These are phyloP conservation scores for Thecophora atra DNA, from an alignment of 2,888 invertebrate species.

Conservation along the genomic window DNA sequence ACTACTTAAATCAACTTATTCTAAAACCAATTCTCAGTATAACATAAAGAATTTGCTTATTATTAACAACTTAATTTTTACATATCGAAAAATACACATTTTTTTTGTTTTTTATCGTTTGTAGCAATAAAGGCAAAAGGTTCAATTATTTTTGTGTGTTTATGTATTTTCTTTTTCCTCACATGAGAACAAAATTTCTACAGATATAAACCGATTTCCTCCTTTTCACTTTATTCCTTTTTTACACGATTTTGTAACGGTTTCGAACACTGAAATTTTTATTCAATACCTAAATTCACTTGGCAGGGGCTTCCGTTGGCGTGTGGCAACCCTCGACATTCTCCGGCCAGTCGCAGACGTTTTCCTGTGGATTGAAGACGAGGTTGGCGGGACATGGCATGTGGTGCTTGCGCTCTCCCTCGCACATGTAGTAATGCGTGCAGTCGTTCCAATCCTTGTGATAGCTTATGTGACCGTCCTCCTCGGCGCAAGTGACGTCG, in stretches of 20 bases:
- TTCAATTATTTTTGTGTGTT: neutral
- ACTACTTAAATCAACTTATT: neutral
- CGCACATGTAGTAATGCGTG: constrained; percentile 96
- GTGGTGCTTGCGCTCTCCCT: constrained; percentile 93
- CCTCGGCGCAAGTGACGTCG: constrained; percentile 89
- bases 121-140: neutral
- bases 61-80: constrained; percentile 19
- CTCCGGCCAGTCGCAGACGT: constrained; percentile 96
- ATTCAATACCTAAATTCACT: constrained; percentile 41
- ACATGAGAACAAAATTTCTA: no score
- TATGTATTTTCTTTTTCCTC: neutral
- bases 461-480: constrained; percentile 95
- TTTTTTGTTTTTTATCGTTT: neutral
- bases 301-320: constrained; percentile 73
- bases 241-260: constrained; percentile 1
- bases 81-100: neutral
- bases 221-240: neutral
- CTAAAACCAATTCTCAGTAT: neutral
- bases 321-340: constrained; percentile 88
- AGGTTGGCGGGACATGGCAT: constrained; percentile 94
- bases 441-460: constrained; percentile 91
- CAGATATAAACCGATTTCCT: neutral
- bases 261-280: neutral
- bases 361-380: constrained; percentile 91
- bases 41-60: constrained; percentile 22